Evolutionary conservation across 23 tunicate species (phyloP).

Genomic region (Diplosoma virens): DNA sequence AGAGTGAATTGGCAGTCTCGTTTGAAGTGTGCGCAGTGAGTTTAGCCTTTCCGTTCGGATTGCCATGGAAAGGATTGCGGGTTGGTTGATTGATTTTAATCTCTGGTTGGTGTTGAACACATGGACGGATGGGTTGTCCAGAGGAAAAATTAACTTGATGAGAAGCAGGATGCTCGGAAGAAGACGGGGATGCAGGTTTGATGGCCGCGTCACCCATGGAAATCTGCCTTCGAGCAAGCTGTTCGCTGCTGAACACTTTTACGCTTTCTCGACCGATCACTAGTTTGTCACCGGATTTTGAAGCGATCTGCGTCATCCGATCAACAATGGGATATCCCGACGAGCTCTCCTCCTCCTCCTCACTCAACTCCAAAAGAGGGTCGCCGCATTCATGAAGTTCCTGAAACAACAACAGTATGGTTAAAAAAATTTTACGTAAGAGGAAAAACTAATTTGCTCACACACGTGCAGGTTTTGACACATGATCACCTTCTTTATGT

Average conservation of each 20-base stretch:
- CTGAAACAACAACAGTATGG: not conserved
- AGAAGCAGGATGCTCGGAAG: not conserved
- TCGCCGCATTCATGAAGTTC: too few species aligned
- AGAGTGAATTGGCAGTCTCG: not conserved
- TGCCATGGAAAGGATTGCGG: conserved; percentile 5
- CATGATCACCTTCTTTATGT: too few species aligned
- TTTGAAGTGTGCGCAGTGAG: not conserved
- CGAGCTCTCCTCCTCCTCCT: too few species aligned
- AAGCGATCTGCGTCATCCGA: not conserved
- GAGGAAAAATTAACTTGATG: not conserved
- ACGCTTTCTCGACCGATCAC: conserved; percentile 3
- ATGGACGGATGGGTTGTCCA: not conserved
- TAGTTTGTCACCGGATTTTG: not conserved
- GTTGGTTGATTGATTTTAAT: not conserved
- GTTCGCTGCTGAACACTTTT: not conserved
- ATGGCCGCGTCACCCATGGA: not conserved
- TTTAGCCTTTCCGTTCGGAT: not conserved
- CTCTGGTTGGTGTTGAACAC: not conserved
- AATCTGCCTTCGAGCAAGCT: not conserved
- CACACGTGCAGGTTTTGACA: too few species aligned
- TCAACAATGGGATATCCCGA: not conserved
- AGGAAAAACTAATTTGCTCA: too few species aligned
- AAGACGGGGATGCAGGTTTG: not conserved
- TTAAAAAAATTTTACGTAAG: too few species aligned
- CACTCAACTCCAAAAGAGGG: too few species aligned